phyloP scores from a whole-genome alignment of 2,113 vertebrate genomes.

The Nothobranchius kuhntae region DNA sequence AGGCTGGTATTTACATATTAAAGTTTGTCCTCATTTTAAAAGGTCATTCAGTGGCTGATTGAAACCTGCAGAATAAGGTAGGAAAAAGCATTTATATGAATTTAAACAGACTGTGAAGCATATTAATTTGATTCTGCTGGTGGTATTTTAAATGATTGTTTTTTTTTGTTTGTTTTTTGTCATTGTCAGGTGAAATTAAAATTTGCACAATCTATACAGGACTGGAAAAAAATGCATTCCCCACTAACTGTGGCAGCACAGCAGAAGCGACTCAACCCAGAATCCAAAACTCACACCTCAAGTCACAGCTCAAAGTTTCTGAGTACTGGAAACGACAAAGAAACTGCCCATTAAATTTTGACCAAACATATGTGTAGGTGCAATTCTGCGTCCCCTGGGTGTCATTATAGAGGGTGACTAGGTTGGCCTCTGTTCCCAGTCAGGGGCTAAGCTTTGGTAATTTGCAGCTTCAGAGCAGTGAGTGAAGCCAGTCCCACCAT shows the following conservation, averaged over 20 bases:
- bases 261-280: not conserved
- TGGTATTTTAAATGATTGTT: slow-evolving; percentile 41
- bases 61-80: slow-evolving; percentile 14
- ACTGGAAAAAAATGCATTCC: not conserved
- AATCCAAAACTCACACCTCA: slow-evolving; percentile 20
- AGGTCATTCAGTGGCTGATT: slow-evolving; percentile 23
- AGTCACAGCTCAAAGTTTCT: slow-evolving; percentile 23
- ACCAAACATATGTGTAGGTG: slow-evolving; percentile 38
- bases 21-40: slow-evolving; percentile 31
- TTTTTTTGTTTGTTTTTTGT: slow-evolving; percentile 39
- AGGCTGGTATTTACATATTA: slow-evolving; percentile 45
- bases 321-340: slow-evolving; percentile 36
- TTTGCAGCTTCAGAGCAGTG: slow-evolving; percentile 62
- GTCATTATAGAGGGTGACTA: slow-evolving; percentile 61
- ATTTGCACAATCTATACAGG: slow-evolving; percentile 10
- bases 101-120: slow-evolving; percentile 30
- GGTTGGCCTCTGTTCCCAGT: slow-evolving; percentile 47
- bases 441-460: slow-evolving; percentile 69
- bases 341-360: slow-evolving; percentile 38
- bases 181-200: slow-evolving; percentile 37
- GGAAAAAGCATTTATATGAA: slow-evolving; percentile 32
- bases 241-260: too few species aligned
- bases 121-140: slow-evolving; percentile 49
- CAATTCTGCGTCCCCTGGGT: slow-evolving; percentile 53
- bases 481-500: slow-evolving; percentile 55